Evolutionary conservation across 2,113 vertebrate genomes (phyloP), one percentile per base, ranked within the genome.

Genomic region (Erythrolamprus reginae): DNA sequence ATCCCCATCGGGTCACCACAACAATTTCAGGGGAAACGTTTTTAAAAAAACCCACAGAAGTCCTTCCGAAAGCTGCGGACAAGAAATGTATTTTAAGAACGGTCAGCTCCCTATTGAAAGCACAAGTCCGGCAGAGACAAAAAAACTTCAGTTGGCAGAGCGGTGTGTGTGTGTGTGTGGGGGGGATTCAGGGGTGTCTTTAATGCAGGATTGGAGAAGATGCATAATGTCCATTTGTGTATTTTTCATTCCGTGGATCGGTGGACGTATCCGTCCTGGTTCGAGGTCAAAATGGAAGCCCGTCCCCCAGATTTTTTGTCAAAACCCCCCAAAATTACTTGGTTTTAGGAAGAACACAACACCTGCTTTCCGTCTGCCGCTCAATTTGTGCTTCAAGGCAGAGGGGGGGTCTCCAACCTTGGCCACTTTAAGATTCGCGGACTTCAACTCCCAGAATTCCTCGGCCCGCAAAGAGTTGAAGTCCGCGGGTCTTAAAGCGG

Each of bases 41-140:
- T 94, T 96, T 0, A 3, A 56, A 26, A 56, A 56, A n/a, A 51
- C n/a, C n/a, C n/a, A n/a, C 50, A 3, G 89, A 94, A 92, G 94
- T 33, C 55, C 93, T 94, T 95, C 96, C 91, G 95, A 97, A 97
- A 97, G 96, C 38, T 93, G 94, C 92, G 94, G 95, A 96, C 96
- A 96, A 97, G 96, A 96, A 97, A 97, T 92, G 93, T 96, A 97
- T 96, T 92, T 97, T 96, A 95, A 96, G 92, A 88, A 90, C 94
- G 94, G 95, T 96, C 97, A 96, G 96, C 96, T 97, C 97, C 96
- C 96, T 82, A 93, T 96, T 96, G 93, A 97, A 97, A 97, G 95
- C 94, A 89, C 87, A 95, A 96, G 95, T 93, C 93, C 55, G 97
- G 96, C 96, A 96, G 95, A 95, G 88, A 91, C 96, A 96, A 96